phyloP scores from a whole-genome alignment of 2,113 vertebrate genomes.

The Aphyosemion australe region DNA sequence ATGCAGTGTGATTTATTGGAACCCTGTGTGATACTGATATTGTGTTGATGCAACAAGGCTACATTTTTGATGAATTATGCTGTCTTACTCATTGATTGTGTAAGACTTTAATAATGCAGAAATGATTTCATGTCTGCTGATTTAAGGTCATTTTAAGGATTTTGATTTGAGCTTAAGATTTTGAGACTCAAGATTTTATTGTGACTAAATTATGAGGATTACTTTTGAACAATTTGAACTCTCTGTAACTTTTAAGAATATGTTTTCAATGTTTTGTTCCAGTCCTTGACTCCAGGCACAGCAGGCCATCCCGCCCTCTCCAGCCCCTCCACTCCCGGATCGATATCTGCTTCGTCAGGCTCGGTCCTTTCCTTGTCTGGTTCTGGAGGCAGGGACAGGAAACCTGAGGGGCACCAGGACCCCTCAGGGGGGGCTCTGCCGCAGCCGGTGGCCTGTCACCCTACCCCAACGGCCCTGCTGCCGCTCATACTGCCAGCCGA shows the following conservation, averaged over 20 bases:
- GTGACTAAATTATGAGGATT: no score
- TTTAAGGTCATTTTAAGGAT: background rate
- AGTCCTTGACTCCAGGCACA: slow-evolving; percentile 74
- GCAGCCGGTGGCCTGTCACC: slow-evolving; percentile 91
- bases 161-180: no score
- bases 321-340: slow-evolving; percentile 51
- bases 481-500: slow-evolving; percentile 90
- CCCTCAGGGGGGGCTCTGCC: slow-evolving; percentile 63
- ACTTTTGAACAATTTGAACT: background rate
- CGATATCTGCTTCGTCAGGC: slow-evolving; percentile 40
- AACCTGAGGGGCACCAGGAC: slow-evolving; percentile 72
- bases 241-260: background rate
- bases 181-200: no score
- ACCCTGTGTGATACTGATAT: no score
- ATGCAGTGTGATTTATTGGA: no score
- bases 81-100: no score
- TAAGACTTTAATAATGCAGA: no score
- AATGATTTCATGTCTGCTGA: no score
- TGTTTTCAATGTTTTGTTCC: slow-evolving; percentile 10
- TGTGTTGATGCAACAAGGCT: no score
- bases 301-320: slow-evolving; percentile 63
- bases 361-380: slow-evolving; percentile 62
- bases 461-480: slow-evolving; percentile 89
- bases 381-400: slow-evolving; percentile 74
- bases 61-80: no score